Base-by-base conservation (phyloP, 2,888 invertebrate genomes). In the Gymnoscelis rufifasciata region DNA sequence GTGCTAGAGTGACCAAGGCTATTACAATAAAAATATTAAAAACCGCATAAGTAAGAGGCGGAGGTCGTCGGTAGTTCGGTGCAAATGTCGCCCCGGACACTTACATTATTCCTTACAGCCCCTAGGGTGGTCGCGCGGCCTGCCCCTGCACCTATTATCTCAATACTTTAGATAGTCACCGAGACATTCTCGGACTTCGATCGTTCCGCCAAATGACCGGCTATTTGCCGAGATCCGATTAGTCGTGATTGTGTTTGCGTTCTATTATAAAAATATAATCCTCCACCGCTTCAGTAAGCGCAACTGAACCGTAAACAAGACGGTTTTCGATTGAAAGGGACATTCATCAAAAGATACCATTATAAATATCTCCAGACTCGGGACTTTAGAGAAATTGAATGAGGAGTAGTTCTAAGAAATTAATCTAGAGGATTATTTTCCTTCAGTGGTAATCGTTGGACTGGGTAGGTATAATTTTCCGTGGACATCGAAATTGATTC, bases 1-100 rank as follows among this genome's bases (percentile, higher is more conserved):
- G 69, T 72, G 51, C 76, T 48, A 51, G 50, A 68, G 68, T 79
- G 82, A 71, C 78, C 77, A 66, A 66, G 66, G 70, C 78, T 68
- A 91, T 91, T 90, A 89, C 91, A 91, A 91, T 91, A 91, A 91
- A 91, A 91, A 88, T 88, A 88, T 88, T 87, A 88, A 88, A 89
- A 88, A 87, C 87, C 84, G 86, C 83, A 88, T 87, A 87, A 88
- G 87, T 87, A 87, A 86, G 84, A 82, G 83, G 74, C 75, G 74
- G 78, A 87, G 84, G 88, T 87, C 87, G 82, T 61, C 79, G 83
- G 88, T 83, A 83, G 86, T 89, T 88, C 76, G 75, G 84, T 73
- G 84, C 89, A 89, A 89, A 88, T 89, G 89, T 88, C 87, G 81
- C 87, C 83, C 67, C 71, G 82, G 78, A 83, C 84, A 86, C 86